Conservation (phyloP, 2,113 vertebrate species). For the Tamias sibiricus region DNA sequence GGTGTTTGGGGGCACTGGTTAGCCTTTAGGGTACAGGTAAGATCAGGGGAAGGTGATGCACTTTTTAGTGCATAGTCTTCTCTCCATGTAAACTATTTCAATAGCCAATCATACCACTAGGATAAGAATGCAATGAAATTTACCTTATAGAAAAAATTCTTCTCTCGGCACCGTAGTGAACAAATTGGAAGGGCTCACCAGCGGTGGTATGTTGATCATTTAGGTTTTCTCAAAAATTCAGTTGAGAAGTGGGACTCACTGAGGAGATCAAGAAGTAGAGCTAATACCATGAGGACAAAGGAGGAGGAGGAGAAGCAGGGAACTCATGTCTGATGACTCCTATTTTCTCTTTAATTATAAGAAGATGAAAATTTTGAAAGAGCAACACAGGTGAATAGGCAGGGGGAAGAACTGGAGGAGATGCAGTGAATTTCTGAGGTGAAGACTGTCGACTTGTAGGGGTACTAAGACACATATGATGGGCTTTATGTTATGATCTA, state of each 20-base stretch:
- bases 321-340: neutral
- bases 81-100: too few relatives aligned
- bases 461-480: neutral
- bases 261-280: neutral
- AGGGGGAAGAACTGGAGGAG: neutral
- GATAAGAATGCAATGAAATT: too few relatives aligned
- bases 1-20: too few relatives aligned
- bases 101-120: too few relatives aligned
- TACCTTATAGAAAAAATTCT: too few relatives aligned
- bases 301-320: neutral
- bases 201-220: neutral
- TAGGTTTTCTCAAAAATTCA: neutral
- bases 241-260: neutral
- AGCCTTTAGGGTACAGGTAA: too few relatives aligned
- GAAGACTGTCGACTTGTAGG: neutral
- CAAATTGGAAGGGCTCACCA: too few relatives aligned
- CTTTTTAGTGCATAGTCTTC: too few relatives aligned
- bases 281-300: neutral
- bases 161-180: too few relatives aligned
- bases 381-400: neutral
- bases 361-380: neutral
- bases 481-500: neutral
- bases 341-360: neutral
- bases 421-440: neutral
- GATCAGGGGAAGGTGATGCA: too few relatives aligned